Conservation (phyloP, 2,888 invertebrate genomes). For the Leistus spinibarbis region DNA sequence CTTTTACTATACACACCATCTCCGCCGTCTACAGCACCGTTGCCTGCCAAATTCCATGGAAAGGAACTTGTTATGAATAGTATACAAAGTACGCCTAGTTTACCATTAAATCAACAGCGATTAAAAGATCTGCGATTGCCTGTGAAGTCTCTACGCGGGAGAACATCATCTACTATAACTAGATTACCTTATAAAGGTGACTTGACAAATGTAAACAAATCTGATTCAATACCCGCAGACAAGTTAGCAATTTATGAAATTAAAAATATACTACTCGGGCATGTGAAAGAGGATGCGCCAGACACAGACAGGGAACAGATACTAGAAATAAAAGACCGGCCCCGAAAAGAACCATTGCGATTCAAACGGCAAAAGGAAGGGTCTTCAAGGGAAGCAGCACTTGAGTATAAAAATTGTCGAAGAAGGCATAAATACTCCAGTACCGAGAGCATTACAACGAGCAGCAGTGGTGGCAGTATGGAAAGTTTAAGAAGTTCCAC, state of each 20-base stretch:
- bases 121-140: constrained; percentile 77
- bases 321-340: constrained; percentile 72
- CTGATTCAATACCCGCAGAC: constrained; percentile 51
- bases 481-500: constrained; percentile 86
- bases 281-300: constrained; percentile 61
- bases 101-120: constrained; percentile 67
- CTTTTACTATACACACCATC: constrained; percentile 78
- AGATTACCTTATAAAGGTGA: background rate
- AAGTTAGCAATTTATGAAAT: constrained; percentile 61
- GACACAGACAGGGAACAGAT: constrained; percentile 64
- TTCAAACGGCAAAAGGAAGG: constrained; percentile 51
- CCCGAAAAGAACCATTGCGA: constrained; percentile 57
- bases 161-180: constrained; percentile 56
- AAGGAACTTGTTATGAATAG: constrained; percentile 69
- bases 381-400: constrained; percentile 47
- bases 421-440: constrained; percentile 72
- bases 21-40: constrained; percentile 82
- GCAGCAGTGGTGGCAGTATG: constrained; percentile 87
- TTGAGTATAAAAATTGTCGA: constrained; percentile 69
- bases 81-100: constrained; percentile 79
- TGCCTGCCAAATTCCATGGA: constrained; percentile 79
- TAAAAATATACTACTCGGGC: constrained; percentile 59
- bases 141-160: constrained; percentile 69
- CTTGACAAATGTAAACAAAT: background rate
- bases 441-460: constrained; percentile 86